These are phyloP conservation scores for Zhuqinia jingwanae DNA, from an alignment of 2,888 invertebrate genomes.

Conservation along the genomic window DNA sequence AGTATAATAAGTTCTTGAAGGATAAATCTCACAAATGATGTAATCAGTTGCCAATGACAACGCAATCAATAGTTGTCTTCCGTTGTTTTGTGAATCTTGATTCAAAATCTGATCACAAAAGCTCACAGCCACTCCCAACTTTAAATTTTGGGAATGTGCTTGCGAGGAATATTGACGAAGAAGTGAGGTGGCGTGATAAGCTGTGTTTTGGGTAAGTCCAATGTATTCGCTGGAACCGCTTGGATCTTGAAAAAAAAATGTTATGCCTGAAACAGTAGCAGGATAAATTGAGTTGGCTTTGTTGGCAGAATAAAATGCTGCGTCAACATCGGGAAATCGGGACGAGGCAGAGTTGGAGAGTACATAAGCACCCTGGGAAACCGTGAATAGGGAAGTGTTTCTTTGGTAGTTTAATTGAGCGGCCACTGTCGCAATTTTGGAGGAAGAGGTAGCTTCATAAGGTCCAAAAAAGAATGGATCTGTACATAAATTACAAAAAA, in stretches of 20 bases:
- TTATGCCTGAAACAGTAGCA: not conserved
- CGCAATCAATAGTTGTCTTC: not conserved
- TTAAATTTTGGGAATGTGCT: not conserved
- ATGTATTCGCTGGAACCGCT: not conserved
- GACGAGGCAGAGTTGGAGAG: not conserved
- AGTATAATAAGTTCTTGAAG: not conserved
- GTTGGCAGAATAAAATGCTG: not conserved
- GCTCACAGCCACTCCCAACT: not conserved
- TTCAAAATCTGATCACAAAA: not conserved
- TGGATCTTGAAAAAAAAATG: not conserved
- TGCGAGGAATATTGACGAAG: not conserved
- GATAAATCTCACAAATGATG: not conserved
- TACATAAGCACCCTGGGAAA: not conserved
- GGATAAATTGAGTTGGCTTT: not conserved
- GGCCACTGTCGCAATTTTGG: not conserved
- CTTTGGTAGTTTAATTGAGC: not conserved
- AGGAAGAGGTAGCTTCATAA: not conserved
- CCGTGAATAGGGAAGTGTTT: not conserved
- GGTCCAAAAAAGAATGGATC: not conserved
- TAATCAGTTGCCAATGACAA: not conserved
- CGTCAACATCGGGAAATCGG: not conserved
- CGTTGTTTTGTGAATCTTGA: not conserved
- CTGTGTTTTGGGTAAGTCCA: not conserved
- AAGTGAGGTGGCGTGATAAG: not conserved
- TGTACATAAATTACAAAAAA: not conserved